phyloP scores from a whole-genome alignment of 2,113 vertebrate genomes.

The Coptodon bakossiorum region DNA sequence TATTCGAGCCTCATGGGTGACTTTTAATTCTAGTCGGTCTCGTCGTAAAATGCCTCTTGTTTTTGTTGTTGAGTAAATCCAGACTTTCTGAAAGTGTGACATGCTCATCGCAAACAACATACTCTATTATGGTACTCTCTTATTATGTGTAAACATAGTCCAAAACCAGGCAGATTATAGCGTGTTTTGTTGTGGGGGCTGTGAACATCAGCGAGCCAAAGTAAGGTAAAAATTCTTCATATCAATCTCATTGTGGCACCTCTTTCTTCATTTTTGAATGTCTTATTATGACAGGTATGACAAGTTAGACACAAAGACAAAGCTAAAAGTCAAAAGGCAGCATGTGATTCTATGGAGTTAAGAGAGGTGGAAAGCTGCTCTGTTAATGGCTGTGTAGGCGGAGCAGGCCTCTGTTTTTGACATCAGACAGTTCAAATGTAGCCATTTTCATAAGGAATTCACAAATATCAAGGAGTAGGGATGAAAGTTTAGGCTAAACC shows the following conservation, averaged over 20 bases:
- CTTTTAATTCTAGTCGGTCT: neutral
- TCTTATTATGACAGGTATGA: constrained; percentile 51
- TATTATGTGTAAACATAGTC: neutral
- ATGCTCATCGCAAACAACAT: neutral
- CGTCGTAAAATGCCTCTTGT: neutral
- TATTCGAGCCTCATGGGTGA: neutral
- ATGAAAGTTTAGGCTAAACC: neutral
- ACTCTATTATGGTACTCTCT: neutral
- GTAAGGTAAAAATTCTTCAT: constrained; percentile 9
- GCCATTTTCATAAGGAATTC: neutral
- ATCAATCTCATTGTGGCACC: constrained; percentile 3
- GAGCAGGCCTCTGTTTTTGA: constrained; percentile 32
- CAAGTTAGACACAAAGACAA: constrained; percentile 39
- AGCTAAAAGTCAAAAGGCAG: constrained; percentile 14
- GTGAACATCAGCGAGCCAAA: neutral
- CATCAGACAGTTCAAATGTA: constrained; percentile 10
- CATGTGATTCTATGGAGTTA: neutral
- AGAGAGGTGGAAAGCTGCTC: neutral
- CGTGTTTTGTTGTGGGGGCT: neutral
- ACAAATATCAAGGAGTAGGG: neutral
- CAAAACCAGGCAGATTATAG: neutral
- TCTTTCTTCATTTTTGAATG: constrained; percentile 37
- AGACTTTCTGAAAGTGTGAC: neutral
- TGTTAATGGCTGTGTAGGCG: constrained; percentile 37
- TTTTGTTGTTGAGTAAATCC: constrained; percentile 5